Evolutionary conservation across 37 sponge, comb jelly and placozoan species (phyloP), one percentile per base, ranked within the genome.

Genomic region (Crambe crambe): DNA sequence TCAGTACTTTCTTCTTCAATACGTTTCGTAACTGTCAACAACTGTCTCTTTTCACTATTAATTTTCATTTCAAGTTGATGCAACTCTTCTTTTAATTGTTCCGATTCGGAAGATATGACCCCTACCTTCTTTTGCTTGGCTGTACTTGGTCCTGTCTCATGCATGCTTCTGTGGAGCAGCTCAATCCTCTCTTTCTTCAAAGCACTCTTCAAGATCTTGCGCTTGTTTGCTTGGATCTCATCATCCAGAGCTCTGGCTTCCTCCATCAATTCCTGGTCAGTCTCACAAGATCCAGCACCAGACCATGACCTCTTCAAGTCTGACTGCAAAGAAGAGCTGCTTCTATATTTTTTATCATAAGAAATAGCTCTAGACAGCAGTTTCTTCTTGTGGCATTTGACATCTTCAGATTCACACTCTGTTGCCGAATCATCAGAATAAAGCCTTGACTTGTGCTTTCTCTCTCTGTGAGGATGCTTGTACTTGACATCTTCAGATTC

Each of bases 101-200:
- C 44, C 12, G 44, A 17, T 18, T 4, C 30, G 42, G 12, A 41
- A 42, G 43, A 6, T 4, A n/a, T 37, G 4, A 18, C 68, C 4
- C 21, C 51, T 18, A 29, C 74, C 9, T 5, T 6, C 3, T 37
- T 68, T 4, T 68, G 37, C 20, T 17, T 39, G 57, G 31, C 81
- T 42, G 32, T 5, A 18, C 15, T 37, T 51, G 22, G 37, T 12
- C 42, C 2, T 17, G 43, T 40, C 2, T 2, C 34, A 30, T 84
- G 77, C 32, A 70, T 51, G n/a, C 26, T 32, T 37, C 36, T 56
- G 30, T 69, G 85, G 1, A 84, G 70, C 32, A 84, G 57, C 37
- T 69, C 78, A 3, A 84, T 42, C 66, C 85, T 70, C 60, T 88
- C 89, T 32, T 72, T 39, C 27, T 36, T 43, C 0, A 88, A 66